These are phyloP conservation scores for Motacilla tschutschensis DNA, from an alignment of 2,113 vertebrate species.

Conservation along the genomic window DNA sequence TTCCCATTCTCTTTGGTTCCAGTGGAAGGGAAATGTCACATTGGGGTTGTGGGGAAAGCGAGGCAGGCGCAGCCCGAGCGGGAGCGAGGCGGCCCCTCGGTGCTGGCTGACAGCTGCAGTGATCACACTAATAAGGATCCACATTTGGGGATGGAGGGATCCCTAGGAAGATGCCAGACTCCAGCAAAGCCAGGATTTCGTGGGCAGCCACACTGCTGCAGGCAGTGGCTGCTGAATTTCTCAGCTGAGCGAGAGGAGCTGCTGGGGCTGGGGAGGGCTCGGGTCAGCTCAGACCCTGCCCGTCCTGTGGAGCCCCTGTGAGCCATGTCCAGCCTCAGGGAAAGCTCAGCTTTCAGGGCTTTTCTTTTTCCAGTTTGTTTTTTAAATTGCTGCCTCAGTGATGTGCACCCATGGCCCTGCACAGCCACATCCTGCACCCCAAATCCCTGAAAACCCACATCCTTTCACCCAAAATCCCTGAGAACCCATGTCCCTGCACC, in stretches of 20 bases:
- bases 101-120: neutral
- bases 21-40: neutral
- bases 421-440: accelerated
- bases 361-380: accelerated
- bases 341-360: neutral
- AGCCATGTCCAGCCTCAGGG: neutral
- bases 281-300: neutral
- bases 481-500: accelerated
- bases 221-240: neutral
- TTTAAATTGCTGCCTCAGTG: accelerated
- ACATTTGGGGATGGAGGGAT: neutral
- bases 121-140: neutral
- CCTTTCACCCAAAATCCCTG: neutral
- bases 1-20: neutral
- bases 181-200: neutral
- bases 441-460: neutral
- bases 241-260: neutral
- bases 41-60: neutral
- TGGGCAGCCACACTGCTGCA: neutral
- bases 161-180: neutral
- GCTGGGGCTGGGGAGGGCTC: neutral
- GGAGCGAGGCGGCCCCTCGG: neutral
- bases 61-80: neutral
- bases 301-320: neutral
- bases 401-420: neutral